Conservation (phyloP, 2,888 invertebrate species). For the Drosophila suboccidentalis region DNA sequence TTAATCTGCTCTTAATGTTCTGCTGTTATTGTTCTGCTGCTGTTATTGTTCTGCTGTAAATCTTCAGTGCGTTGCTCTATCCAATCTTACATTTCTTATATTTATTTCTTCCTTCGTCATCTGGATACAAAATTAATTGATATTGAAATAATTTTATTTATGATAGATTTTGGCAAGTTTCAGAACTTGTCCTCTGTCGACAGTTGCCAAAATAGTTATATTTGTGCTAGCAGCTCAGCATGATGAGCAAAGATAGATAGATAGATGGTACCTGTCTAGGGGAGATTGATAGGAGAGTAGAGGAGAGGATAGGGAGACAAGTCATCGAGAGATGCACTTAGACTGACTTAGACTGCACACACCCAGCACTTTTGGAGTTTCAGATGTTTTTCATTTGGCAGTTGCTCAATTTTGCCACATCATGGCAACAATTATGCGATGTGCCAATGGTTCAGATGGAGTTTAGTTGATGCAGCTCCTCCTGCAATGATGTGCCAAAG, state of each 20-base stretch:
- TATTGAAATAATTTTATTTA: no score
- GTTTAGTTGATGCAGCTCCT: constrained; percentile 17
- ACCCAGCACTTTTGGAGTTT: constrained; percentile 53
- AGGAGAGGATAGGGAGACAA: not conserved
- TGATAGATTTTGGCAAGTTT: constrained; percentile 4
- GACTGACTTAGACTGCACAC: constrained; percentile 40
- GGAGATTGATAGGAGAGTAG: not conserved
- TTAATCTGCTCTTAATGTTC: no score
- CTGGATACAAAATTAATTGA: no score
- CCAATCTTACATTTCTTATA: no score
- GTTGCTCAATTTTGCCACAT: constrained; percentile 59
- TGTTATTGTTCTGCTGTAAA: no score
- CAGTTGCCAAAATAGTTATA: not conserved
- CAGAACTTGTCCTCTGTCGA: not conserved
- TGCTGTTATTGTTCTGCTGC: no score
- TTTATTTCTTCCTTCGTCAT: no score
- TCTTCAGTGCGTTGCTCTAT: no score
- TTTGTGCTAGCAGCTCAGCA: constrained; percentile 14
- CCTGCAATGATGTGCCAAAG: constrained; percentile 12
- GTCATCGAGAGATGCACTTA: constrained; percentile 12
- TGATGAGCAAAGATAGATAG: constrained; percentile 19
- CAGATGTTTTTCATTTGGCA: constrained; percentile 12
- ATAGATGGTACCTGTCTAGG: not conserved
- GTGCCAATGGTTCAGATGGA: constrained; percentile 42
- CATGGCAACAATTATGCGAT: constrained; percentile 64